Evolutionary conservation across 2,888 invertebrate species (phyloP).

Genomic region (Coremacera marginata): DNA sequence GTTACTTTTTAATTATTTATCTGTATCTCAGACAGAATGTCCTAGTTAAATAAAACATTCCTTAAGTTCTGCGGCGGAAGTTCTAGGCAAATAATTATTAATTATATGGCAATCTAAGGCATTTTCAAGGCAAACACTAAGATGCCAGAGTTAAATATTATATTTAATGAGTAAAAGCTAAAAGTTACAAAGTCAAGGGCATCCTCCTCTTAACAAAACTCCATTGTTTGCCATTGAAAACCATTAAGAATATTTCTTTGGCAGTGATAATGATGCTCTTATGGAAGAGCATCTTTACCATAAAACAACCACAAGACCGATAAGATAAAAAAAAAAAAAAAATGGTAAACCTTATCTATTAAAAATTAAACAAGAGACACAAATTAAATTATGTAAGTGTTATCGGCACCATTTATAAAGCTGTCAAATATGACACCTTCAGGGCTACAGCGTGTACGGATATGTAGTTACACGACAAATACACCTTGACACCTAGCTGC

Average conservation of each 20-base stretch:
- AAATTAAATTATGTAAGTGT: background rate
- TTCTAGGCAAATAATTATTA: background rate
- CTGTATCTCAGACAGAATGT: background rate
- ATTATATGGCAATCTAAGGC: background rate
- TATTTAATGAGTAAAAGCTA: too few species aligned
- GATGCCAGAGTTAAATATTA: too few species aligned
- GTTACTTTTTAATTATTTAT: background rate
- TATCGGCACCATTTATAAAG: conserved; percentile 19
- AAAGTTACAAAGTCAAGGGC: too few species aligned
- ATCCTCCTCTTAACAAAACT: too few species aligned
- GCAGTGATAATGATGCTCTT: too few species aligned
- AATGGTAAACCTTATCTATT: background rate
- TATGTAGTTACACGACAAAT: too few species aligned
- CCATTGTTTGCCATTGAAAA: too few species aligned
- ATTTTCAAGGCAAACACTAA: background rate
- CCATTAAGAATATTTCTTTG: too few species aligned
- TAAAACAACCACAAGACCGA: too few species aligned
- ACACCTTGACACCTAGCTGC: background rate
- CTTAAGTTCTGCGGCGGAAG: background rate
- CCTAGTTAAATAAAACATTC: conserved; percentile 17
- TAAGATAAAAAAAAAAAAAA: background rate
- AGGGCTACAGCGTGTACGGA: background rate
- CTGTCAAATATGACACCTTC: conserved; percentile 27
- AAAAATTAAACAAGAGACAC: background rate
- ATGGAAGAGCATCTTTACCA: too few species aligned